Conservation (phyloP, 2,888 invertebrate genomes). For the Rosalia funebris region DNA sequence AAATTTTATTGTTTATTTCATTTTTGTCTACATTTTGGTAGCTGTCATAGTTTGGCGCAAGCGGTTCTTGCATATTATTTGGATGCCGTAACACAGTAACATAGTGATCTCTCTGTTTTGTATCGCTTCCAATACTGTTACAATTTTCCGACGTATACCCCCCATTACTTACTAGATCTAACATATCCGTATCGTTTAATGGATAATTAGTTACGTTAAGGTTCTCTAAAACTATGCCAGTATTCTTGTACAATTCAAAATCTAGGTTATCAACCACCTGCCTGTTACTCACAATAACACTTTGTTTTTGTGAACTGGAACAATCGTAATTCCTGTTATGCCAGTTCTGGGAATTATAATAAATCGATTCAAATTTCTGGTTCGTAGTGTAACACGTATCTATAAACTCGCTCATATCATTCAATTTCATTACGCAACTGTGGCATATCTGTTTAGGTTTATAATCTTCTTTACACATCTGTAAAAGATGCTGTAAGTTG, state of each 20-base stretch:
- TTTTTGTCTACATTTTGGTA: background rate
- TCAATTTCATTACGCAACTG: slow-evolving; percentile 58
- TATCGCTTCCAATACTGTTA: slow-evolving; percentile 15
- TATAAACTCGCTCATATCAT: slow-evolving; percentile 58
- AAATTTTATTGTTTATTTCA: background rate
- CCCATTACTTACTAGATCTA: slow-evolving; percentile 19
- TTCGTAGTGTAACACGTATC: slow-evolving; percentile 57
- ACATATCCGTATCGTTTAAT: slow-evolving; percentile 9
- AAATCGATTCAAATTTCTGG: slow-evolving; percentile 58
- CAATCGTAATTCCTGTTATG: slow-evolving; percentile 7
- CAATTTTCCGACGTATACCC: slow-evolving; percentile 34
- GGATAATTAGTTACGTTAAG: slow-evolving; percentile 8
- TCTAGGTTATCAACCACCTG: slow-evolving; percentile 34
- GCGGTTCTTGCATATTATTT: background rate
- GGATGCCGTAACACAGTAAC: slow-evolving; percentile 7
- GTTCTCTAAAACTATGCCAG: slow-evolving; percentile 17
- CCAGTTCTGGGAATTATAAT: slow-evolving; percentile 30
- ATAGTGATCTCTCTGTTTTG: background rate
- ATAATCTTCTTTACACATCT: slow-evolving; percentile 58
- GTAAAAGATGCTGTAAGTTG: slow-evolving; percentile 36
- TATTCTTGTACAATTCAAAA: slow-evolving; percentile 23
- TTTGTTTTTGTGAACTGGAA: slow-evolving; percentile 38
- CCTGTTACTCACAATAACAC: slow-evolving; percentile 45
- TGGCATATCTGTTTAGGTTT: slow-evolving; percentile 62
- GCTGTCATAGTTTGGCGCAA: background rate